Conservation (phyloP, 1,140 invertebrate species). For the Drosophila kepulauana region DNA sequence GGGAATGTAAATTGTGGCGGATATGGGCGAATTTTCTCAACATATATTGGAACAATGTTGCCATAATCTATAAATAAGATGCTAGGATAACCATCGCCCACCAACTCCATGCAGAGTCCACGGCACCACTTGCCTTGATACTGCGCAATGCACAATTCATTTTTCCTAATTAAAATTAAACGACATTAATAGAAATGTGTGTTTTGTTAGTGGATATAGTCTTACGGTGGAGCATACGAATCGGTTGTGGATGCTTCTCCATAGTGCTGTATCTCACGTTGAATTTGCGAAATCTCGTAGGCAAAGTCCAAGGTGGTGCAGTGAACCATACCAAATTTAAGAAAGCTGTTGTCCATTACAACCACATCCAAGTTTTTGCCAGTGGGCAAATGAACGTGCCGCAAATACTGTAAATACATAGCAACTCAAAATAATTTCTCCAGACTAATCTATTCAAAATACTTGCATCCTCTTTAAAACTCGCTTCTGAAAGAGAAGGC, state of each 20-base stretch:
- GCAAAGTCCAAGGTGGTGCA: conserved; percentile 59
- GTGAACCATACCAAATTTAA: conserved; percentile 64
- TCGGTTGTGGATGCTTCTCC: conserved; percentile 46
- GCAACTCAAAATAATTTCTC: neutral
- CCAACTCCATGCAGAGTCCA: conserved; percentile 69
- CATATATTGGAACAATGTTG: conserved; percentile 58
- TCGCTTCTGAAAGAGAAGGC: conserved; percentile 32
- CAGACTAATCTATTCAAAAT: neutral
- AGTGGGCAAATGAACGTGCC: conserved; percentile 44
- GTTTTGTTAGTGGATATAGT: neutral
- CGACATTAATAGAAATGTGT: neutral
- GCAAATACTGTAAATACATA: conserved; percentile 55
- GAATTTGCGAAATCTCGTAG: conserved; percentile 65
- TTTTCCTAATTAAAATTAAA: conserved; percentile 33
- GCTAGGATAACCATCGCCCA: conserved; percentile 79
- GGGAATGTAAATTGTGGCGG: conserved; percentile 70
- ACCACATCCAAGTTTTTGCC: conserved; percentile 63
- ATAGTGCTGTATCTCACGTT: conserved; percentile 67
- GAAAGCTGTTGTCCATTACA: conserved; percentile 71
- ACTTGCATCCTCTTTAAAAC: conserved; percentile 52
- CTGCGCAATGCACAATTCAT: conserved; percentile 69
- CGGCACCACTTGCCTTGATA: conserved; percentile 77
- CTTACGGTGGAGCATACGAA: conserved; percentile 63
- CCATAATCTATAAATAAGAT: conserved; percentile 81
- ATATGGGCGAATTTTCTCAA: conserved; percentile 69